These are phyloP conservation scores for Sinella curviseta DNA, from an alignment of 1,140 invertebrate genomes.

Conservation along the genomic window DNA sequence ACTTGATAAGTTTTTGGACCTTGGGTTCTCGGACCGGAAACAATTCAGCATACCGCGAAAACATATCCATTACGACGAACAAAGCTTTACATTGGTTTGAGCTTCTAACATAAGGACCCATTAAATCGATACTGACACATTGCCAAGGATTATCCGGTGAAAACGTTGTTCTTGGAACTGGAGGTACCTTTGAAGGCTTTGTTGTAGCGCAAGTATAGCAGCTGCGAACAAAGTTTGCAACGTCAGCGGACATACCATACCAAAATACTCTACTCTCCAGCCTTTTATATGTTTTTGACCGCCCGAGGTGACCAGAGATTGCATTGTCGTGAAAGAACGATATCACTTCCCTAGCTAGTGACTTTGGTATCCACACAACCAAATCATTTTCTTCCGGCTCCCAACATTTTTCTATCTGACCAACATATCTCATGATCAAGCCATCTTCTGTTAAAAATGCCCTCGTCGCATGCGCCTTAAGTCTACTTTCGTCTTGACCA, in stretches of 20 bases:
- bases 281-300: neutral
- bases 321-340: neutral
- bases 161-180: neutral
- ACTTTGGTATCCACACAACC: neutral
- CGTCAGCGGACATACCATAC: slow-evolving; percentile 11
- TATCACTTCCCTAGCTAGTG: neutral
- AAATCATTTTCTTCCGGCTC: neutral
- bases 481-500: too few species aligned
- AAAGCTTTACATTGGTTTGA: slow-evolving; percentile 51
- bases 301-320: neutral
- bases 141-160: slow-evolving; percentile 41
- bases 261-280: neutral
- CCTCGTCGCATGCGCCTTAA: neutral
- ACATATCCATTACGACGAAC: slow-evolving; percentile 56
- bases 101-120: slow-evolving; percentile 48
- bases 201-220: neutral
- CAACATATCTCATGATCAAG: neutral
- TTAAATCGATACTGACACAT: slow-evolving; percentile 39
- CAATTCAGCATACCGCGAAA: slow-evolving; percentile 57
- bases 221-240: neutral
- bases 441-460: neutral
- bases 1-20: slow-evolving; percentile 5
- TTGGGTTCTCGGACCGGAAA: slow-evolving; percentile 54
- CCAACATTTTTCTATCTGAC: neutral
- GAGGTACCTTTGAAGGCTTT: neutral